Conservation (phyloP, 2,797 vertebrate species). For the Antrozous pallidus region DNA sequence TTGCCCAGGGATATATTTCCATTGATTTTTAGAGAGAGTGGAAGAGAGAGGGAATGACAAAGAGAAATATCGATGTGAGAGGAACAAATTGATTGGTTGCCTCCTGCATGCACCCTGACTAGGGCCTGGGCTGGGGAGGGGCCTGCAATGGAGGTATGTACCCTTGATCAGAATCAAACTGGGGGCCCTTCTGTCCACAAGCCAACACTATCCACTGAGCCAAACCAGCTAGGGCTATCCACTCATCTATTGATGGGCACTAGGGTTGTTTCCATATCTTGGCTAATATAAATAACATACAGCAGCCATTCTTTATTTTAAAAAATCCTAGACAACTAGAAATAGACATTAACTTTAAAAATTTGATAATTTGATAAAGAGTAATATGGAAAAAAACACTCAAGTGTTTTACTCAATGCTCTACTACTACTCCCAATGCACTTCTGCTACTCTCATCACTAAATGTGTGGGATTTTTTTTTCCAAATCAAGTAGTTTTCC, state of each 20-base stretch:
- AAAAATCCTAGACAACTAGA: background rate
- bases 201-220: no score
- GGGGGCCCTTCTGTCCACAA: no score
- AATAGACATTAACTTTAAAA: background rate
- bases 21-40: no score
- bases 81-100: no score
- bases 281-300: background rate
- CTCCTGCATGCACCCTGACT: no score
- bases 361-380: background rate
- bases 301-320: background rate
- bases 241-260: background rate
- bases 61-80: no score
- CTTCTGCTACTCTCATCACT: background rate
- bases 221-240: background rate
- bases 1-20: no score
- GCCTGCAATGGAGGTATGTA: no score
- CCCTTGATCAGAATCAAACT: no score
- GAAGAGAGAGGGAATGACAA: no score
- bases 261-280: background rate
- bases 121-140: no score
- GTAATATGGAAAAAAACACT: background rate
- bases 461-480: background rate
- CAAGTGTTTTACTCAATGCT: background rate
- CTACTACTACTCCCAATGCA: background rate
- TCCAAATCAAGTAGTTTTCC: background rate